phyloP scores from a whole-genome alignment of 1,140 invertebrate genomes.

The Magallana gigas region DNA sequence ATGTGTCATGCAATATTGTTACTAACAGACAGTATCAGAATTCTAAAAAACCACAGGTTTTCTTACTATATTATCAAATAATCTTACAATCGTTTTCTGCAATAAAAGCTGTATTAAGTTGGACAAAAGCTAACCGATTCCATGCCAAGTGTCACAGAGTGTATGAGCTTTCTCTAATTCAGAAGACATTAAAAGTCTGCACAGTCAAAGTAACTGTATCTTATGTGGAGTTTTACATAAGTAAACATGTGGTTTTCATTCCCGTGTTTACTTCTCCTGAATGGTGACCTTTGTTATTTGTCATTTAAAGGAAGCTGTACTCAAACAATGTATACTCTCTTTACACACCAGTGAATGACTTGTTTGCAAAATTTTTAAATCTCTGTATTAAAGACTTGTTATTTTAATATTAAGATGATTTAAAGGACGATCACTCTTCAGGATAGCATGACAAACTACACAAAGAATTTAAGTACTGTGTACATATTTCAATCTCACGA shows the following conservation, averaged over 20 bases:
- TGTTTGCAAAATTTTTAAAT: constrained; percentile 17
- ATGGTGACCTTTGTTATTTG: background rate
- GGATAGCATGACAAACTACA: background rate
- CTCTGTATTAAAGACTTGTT: constrained; percentile 12
- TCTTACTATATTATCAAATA: too few species aligned
- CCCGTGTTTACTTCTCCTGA: background rate
- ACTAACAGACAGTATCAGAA: too few species aligned
- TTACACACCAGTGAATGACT: background rate
- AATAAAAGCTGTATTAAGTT: too few species aligned
- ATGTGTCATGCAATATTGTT: too few species aligned
- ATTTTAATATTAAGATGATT: constrained; percentile 30
- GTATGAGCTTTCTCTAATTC: background rate
- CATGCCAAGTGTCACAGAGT: background rate
- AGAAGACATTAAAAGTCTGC: background rate
- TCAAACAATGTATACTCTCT: background rate
- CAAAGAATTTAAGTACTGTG: background rate
- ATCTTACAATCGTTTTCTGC: too few species aligned
- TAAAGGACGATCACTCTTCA: background rate
- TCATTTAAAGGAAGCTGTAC: background rate
- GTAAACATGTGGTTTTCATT: background rate
- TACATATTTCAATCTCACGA: background rate
- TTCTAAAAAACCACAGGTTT: too few species aligned
- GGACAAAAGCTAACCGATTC: too few species aligned
- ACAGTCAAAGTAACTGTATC: background rate
- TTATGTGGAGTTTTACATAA: background rate